Conservation (phyloP, 2,797 vertebrate genomes). For the Hyperoplus lanceolatus region DNA sequence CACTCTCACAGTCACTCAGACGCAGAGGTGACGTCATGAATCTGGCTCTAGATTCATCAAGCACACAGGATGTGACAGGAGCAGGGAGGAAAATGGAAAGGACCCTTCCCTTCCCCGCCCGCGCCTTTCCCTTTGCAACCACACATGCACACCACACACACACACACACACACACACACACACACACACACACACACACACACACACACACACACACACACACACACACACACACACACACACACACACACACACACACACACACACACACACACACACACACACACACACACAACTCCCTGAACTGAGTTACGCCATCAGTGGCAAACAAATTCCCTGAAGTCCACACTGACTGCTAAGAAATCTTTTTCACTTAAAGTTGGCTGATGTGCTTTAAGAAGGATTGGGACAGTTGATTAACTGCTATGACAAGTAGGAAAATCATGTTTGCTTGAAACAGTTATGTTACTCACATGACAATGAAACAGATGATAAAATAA, state of each 20-base stretch:
- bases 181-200: too few species aligned
- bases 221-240: neutral
- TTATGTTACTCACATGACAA: constrained; percentile 47
- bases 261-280: neutral
- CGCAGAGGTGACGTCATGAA: constrained; percentile 35
- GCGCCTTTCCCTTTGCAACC: constrained; percentile 11
- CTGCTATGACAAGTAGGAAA: constrained; percentile 12
- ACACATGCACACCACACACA: neutral
- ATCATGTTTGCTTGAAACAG: constrained; percentile 42
- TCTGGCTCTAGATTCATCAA: constrained; percentile 24
- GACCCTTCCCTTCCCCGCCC: constrained; percentile 7
- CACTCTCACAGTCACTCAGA: constrained; percentile 19
- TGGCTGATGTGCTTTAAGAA: constrained; percentile 1
- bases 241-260: constrained; percentile 9
- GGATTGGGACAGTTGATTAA: constrained; percentile 16
- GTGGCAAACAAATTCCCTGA: constrained; percentile 19
- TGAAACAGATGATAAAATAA: constrained; percentile 42
- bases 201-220: neutral
- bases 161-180: too few species aligned
- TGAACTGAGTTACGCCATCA: constrained; percentile 36
- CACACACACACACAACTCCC: constrained; percentile 21
- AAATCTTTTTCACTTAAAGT: constrained; percentile 8
- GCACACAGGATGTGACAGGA: constrained; percentile 46
- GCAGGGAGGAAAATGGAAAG: neutral
- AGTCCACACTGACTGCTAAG: constrained; percentile 16